These are phyloP conservation scores for Drosophila helvetica DNA, from an alignment of 2,888 invertebrate genomes.

Conservation along the genomic window DNA sequence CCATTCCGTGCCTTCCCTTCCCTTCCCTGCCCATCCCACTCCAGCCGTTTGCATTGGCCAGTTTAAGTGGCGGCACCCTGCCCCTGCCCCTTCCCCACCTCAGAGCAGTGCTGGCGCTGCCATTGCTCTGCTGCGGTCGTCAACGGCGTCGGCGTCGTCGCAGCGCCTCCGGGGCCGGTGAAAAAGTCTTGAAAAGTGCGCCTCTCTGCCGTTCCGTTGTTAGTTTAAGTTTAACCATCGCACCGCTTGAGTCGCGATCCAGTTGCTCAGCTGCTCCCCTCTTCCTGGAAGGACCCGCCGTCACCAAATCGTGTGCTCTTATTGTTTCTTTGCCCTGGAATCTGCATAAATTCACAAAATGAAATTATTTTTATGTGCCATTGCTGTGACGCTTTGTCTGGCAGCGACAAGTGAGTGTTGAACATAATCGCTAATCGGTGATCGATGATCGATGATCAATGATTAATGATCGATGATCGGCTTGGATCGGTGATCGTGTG, in stretches of 20 bases:
- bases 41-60: not conserved
- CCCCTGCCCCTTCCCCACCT: slow-evolving; percentile 34
- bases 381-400: slow-evolving; percentile 81
- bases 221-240: slow-evolving; percentile 84
- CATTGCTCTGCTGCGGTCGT: slow-evolving; percentile 49
- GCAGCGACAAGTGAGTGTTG: slow-evolving; percentile 82
- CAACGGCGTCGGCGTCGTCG: slow-evolving; percentile 42
- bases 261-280: slow-evolving; percentile 31
- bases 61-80: slow-evolving; percentile 24
- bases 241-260: slow-evolving; percentile 74
- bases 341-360: slow-evolving; percentile 59
- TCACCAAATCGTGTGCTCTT: slow-evolving; percentile 15
- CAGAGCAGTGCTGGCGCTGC: slow-evolving; percentile 7
- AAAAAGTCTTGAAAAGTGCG: slow-evolving; percentile 84
- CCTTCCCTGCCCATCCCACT: no score
- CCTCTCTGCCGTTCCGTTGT: slow-evolving; percentile 78
- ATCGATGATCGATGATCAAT: not conserved
- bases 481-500: no score
- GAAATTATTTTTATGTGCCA: slow-evolving; percentile 83
- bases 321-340: slow-evolving; percentile 23
- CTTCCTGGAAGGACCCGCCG: slow-evolving; percentile 16
- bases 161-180: slow-evolving; percentile 55
- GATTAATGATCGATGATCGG: not conserved
- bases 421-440: slow-evolving; percentile 1
- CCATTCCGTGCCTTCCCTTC: slow-evolving; percentile 2